Evolutionary conservation across 2,888 invertebrate species (phyloP).

Genomic region (Capitulum mitella): DNA sequence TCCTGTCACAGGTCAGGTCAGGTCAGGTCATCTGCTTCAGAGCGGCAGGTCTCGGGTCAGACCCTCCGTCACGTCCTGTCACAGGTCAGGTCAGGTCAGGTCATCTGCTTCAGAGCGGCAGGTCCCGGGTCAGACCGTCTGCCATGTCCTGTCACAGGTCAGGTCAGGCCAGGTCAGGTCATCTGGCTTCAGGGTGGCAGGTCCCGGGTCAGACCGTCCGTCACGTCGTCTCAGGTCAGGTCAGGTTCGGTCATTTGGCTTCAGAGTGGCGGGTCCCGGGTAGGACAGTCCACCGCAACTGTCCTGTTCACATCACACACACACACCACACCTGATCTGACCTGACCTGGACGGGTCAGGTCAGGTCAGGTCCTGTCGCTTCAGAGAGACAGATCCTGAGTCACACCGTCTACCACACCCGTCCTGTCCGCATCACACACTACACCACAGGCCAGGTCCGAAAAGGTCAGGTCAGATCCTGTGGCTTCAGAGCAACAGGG

Average conservation of each 20-base stretch:
- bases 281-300: slow-evolving; percentile 2
- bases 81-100: background rate
- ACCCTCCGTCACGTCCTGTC: slow-evolving; percentile 7
- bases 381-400: slow-evolving; percentile 50
- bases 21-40: too few relatives aligned
- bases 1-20: too few relatives aligned
- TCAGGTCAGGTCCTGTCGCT: background rate
- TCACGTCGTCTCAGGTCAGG: too few relatives aligned
- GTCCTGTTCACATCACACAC: too few relatives aligned
- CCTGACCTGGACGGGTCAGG: background rate
- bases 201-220: too few relatives aligned
- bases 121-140: slow-evolving; percentile 41
- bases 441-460: background rate
- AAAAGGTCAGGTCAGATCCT: background rate
- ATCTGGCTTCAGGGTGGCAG: background rate
- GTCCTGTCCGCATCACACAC: background rate
- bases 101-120: slow-evolving; percentile 47
- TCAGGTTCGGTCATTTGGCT: too few relatives aligned
- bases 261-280: too few relatives aligned
- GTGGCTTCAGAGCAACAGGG: too few relatives aligned
- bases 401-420: slow-evolving; percentile 15
- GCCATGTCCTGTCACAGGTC: slow-evolving; percentile 27
- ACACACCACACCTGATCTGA: background rate
- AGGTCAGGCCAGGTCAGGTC: background rate
- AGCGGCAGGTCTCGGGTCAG: too few relatives aligned